Base-by-base conservation (phyloP, 2,113 vertebrate genomes). In the Zapornia atra region DNA sequence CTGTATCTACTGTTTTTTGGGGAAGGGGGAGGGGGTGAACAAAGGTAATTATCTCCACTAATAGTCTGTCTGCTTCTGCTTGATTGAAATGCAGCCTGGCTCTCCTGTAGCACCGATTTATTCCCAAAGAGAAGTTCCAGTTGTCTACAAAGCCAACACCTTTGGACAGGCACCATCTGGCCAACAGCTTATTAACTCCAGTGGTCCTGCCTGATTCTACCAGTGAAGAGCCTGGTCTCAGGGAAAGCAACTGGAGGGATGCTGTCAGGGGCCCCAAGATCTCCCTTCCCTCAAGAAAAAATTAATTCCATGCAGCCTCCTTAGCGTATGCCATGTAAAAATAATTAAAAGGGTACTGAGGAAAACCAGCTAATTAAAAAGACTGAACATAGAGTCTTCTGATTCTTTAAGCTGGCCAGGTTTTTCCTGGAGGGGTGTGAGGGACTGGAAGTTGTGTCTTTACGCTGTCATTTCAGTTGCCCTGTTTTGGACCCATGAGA, bases 151-250 rank as follows among this genome's bases (percentile, higher is more conserved):
- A 97, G 97, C 94, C 95, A 97, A 81, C 97, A 97, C 97, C 97
- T 98, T 97, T 96, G 96, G 97, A 98, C 96, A 96, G 93, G 90
- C 84, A 85, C 98, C 98, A 97, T 98, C 97, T 98, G 98, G 96
- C 83, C 92, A 90, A 48, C 92, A 92, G 46, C 81, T 97, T 97
- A 93, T 97, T 97, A 97, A 88, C 82, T 98, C 96, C 96, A 92
- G 25, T 61, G 60, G 82, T 73, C 86, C 57, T 71, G 73, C 91
- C 88, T 19, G 19, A 76, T 73, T 61, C 76, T 75, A 11, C 44
- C 28, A 19, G 72, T 57, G 82, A 65, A 86, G 95, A 89, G 68
- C 59, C 88, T 76, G 44, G 69, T 36, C 18, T 66, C 18, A 0
- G 36, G 68, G 84, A 95, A 76, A 26, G 60, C 76, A 82, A 48